Percentiles rank a stretch among this genome's conserved stretches.
phyloP scores from a whole-genome alignment of 2,797 vertebrate genomes.

The Neoniphon sammara region DNA sequence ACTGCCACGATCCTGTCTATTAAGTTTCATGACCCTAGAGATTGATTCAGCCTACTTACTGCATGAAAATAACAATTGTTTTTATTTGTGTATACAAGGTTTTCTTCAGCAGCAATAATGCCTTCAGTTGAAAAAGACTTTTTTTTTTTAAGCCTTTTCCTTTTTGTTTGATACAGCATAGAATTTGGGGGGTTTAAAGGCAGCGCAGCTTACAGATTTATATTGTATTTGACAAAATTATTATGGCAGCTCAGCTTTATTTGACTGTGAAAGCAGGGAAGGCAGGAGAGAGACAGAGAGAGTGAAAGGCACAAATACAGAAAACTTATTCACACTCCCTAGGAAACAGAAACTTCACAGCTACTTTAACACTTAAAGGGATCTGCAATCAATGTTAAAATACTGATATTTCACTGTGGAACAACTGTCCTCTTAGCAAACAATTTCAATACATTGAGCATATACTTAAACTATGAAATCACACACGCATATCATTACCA shows the following conservation, averaged over 20 bases:
- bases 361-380: no score
- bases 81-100: constrained; percentile 2
- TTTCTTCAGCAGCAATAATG: constrained; percentile 40
- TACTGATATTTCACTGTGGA: not conserved
- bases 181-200: constrained; percentile 23
- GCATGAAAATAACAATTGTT: not conserved
- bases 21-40: no score
- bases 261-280: no score
- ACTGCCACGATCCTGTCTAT: constrained; percentile 1
- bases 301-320: not conserved
- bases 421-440: constrained; percentile 5
- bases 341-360: no score
- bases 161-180: constrained; percentile 25
- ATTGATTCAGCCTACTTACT: not conserved
- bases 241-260: no score
- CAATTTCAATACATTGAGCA: no score
- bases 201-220: not conserved
- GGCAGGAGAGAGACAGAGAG: not conserved
- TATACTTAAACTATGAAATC: no score
- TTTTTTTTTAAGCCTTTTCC: not conserved
- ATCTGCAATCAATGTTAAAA: not conserved
- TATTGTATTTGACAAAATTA: no score
- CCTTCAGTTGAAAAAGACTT: not conserved
- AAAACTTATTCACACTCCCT: no score
- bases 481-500: not conserved